Conservation (phyloP, 37 sponge, comb jelly and placozoan genomes). For the Ianthella basta region DNA sequence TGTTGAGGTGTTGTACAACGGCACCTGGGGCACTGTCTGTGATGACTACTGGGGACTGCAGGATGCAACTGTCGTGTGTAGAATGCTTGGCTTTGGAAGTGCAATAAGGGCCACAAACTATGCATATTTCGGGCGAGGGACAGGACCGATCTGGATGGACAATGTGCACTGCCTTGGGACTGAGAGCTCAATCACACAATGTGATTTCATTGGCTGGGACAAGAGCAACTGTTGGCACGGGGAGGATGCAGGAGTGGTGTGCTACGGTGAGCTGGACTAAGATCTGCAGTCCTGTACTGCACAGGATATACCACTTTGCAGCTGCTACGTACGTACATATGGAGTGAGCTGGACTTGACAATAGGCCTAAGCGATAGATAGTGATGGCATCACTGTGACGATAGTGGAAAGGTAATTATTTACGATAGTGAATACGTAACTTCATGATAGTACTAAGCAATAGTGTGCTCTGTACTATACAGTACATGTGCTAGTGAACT, state of each 20-base stretch:
- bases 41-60: constrained; percentile 39
- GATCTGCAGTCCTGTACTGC: not conserved
- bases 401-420: no score
- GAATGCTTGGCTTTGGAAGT: constrained; percentile 26
- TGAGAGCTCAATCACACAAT: not conserved
- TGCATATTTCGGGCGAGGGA: constrained; percentile 13
- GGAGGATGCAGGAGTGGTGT: constrained; percentile 71
- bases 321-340: not conserved
- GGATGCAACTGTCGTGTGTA: constrained; percentile 55
- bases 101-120: constrained; percentile 32
- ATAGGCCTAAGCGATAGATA: no score
- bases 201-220: constrained; percentile 1
- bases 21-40: constrained; percentile 48
- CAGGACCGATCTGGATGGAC: constrained; percentile 24
- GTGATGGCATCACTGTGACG: no score
- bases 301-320: not conserved
- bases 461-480: no score
- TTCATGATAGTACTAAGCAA: no score
- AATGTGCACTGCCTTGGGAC: constrained; percentile 13
- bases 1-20: constrained; percentile 42
- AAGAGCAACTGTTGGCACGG: constrained; percentile 10
- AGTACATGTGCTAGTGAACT: no score
- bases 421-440: no score
- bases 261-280: constrained; percentile 45
- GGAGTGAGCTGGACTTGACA: not conserved